These are phyloP conservation scores for Pristionchus maxplancki DNA, from an alignment of 2,888 invertebrate species.

Conservation along the genomic window DNA sequence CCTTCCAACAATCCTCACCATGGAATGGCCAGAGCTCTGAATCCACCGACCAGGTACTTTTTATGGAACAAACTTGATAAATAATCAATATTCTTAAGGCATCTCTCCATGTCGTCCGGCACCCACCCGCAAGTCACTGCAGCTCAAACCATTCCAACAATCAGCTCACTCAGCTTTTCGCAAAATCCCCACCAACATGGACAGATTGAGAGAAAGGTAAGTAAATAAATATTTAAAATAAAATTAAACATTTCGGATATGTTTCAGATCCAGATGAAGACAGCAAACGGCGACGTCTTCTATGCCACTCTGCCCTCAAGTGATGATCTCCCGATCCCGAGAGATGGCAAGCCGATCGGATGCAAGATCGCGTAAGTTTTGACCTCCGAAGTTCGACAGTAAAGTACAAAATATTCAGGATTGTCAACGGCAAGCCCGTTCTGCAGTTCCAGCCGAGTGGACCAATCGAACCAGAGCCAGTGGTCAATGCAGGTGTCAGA, in stretches of 20 bases:
- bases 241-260: background rate
- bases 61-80: background rate
- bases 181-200: background rate
- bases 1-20: conserved; percentile 5
- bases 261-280: conserved; percentile 29
- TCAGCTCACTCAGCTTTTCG: background rate
- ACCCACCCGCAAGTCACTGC: background rate
- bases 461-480: background rate
- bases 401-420: background rate
- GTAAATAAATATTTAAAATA: too few relatives aligned
- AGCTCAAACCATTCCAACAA: background rate
- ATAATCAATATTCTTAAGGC: background rate
- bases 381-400: background rate
- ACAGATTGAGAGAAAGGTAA: conserved; percentile 15
- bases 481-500: background rate
- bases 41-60: background rate
- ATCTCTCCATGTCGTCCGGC: conserved; percentile 17
- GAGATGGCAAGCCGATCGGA: conserved; percentile 19
- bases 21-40: background rate
- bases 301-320: conserved; percentile 5
- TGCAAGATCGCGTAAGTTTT: conserved; percentile 31
- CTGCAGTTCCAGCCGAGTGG: conserved; percentile 31
- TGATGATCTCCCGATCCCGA: conserved; percentile 19
- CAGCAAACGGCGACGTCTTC: conserved; percentile 17
- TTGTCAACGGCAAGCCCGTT: conserved; percentile 15